phyloP scores from a whole-genome alignment of 1,140 invertebrate genomes.

The Zophobas morio region DNA sequence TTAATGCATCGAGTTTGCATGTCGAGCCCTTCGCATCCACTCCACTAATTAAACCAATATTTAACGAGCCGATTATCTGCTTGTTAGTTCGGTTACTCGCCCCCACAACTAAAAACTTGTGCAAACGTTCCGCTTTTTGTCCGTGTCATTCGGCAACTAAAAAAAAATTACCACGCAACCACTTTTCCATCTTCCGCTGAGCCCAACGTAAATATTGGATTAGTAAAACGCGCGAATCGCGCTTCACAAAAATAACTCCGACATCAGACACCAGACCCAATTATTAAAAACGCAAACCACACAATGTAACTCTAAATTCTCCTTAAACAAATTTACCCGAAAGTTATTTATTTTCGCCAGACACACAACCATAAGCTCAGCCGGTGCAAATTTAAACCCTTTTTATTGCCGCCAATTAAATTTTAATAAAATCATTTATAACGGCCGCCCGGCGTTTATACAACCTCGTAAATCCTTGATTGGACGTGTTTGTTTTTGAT shows the following conservation, averaged over 20 bases:
- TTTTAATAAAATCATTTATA: conserved; percentile 15
- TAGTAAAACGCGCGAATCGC: background rate
- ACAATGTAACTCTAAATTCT: background rate
- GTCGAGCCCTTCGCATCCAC: too few relatives aligned
- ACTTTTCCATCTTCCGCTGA: conserved; percentile 1
- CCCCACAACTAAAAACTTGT: background rate
- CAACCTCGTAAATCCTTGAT: background rate
- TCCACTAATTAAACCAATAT: too few relatives aligned
- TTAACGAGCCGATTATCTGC: too few relatives aligned
- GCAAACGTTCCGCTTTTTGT: background rate
- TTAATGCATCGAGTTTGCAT: too few relatives aligned
- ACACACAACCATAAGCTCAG: background rate
- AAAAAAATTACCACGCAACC: background rate
- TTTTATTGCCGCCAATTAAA: conserved; percentile 35
- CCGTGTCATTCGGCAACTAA: background rate
- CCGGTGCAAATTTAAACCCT: conserved; percentile 19
- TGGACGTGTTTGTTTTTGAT: background rate
- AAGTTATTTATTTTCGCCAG: background rate
- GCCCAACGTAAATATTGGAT: conserved; percentile 20
- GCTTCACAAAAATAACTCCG: conserved; percentile 10
- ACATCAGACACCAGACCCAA: background rate
- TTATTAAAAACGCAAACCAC: conserved; percentile 14
- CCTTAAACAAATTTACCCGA: conserved; percentile 5
- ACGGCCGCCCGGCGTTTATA: background rate
- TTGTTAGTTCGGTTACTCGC: background rate